Base-by-base conservation (phyloP, 2,797 vertebrate genomes). In the Periophthalmus magnuspinnatus region DNA sequence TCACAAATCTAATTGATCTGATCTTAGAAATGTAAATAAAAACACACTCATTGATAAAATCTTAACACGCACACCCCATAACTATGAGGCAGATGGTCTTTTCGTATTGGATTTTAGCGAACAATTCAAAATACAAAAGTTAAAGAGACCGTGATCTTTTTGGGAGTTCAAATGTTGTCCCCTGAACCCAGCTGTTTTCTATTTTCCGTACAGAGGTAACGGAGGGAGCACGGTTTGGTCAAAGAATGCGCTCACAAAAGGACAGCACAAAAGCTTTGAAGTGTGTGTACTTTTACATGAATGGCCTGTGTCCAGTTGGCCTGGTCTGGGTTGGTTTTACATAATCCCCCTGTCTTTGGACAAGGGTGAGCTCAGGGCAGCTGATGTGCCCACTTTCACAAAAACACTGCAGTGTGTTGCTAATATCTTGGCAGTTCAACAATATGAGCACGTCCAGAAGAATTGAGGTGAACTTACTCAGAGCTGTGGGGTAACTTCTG, bases 281-380 rank as follows among this genome's bases (percentile, higher is more conserved):
- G 24, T 57, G 55, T 57, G 55, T 57, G 55, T 57, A 57, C 24
- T 57, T 57, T 57, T 8, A 34, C 57, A 59, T 59, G 57, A 59
- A 59, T 33, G 19, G 57, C 7, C 17, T 2, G 17, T 59, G 57
- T 59, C 16, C 28, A 13, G 3, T 28, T 59, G 57, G 17, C 32
- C 32, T 8, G 17, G 32, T 32, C 57, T 5, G 28, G 28, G 33
- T 21, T 56, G 22, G 54, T 58, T 19, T 59, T 2, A 16, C 57
- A 9, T 59, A 59, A 59, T 59, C 57, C 57, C 28, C 17, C 13
- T 59, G 57, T 59, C 6, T 33, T 32, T 59, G 32, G 14, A 14
- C 57, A 3, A 8, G 32, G 19, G 14, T 33, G 14, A 59, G 2
- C 21, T 1, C 8, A 55, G n/a, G 9, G 3, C 52, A 21, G 19